Evolutionary conservation across 2,113 vertebrate species (phyloP).

Genomic region (Cyanoderma ruficeps): DNA sequence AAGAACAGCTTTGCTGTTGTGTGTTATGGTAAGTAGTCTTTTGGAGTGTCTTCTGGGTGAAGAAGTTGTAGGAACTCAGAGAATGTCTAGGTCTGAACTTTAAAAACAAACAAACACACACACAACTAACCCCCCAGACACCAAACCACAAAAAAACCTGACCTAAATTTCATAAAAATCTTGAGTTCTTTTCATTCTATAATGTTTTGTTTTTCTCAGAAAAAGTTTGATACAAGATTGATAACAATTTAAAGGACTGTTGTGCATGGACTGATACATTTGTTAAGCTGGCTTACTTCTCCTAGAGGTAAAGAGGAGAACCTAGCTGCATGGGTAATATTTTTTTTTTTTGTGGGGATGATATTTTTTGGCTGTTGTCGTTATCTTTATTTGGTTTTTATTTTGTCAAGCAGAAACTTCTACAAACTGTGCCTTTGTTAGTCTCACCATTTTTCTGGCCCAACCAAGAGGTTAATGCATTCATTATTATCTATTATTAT

Average conservation of each 20-base stretch:
- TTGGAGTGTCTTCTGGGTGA: background rate
- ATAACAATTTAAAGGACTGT: background rate
- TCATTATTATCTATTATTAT: background rate
- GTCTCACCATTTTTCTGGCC: background rate
- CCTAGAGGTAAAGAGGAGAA: background rate
- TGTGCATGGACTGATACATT: background rate
- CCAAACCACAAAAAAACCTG: accelerated
- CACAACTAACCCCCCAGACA: accelerated
- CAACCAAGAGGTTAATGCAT: background rate
- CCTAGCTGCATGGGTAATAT: background rate
- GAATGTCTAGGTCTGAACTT: background rate
- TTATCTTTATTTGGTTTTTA: background rate
- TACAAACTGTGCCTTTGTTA: background rate
- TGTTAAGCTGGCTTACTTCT: background rate
- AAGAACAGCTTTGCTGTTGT: background rate
- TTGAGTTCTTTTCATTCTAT: background rate
- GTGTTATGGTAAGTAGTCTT: background rate
- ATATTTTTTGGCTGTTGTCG: accelerated
- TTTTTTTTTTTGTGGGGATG: background rate
- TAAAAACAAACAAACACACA: background rate
- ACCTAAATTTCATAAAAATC: background rate
- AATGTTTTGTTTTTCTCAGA: background rate
- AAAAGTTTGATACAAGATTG: background rate
- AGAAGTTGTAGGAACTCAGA: background rate
- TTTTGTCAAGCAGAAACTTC: background rate